These are phyloP conservation scores for Turritopsis rubra DNA, from an alignment of 30 jellyfish, hydroid and myxozoan genomes.

Conservation along the genomic window DNA sequence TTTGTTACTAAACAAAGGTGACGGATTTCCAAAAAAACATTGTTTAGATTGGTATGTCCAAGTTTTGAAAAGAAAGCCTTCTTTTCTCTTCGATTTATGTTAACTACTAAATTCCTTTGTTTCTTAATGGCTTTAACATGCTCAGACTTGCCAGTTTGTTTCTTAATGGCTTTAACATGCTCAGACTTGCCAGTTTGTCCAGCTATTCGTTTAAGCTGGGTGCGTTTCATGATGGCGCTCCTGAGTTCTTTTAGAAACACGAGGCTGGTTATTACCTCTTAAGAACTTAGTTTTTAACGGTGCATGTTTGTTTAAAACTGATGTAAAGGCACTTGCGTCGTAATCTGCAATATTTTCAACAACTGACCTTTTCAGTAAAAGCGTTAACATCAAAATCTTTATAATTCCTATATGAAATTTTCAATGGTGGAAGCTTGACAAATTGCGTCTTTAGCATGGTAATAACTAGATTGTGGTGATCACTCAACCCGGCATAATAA, in stretches of 20 bases:
- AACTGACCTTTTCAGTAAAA: too few species aligned
- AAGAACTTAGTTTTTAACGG: too few species aligned
- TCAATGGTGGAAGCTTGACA: too few species aligned
- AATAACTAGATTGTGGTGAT: neutral
- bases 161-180: neutral
- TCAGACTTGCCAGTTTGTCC: neutral
- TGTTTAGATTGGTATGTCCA: too few species aligned
- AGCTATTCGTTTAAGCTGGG: slow-evolving; percentile 1
- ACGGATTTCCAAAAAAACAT: too few species aligned
- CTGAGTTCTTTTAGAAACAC: slow-evolving; percentile 14
- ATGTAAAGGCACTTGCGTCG: too few species aligned
- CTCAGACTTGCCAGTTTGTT: neutral
- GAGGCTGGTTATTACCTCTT: too few species aligned
- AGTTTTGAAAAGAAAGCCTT: slow-evolving; percentile 3
- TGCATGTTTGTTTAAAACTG: too few species aligned
- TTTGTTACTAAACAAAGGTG: too few species aligned
- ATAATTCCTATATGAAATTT: too few species aligned
- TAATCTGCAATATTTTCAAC: too few species aligned
- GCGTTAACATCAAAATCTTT: too few species aligned
- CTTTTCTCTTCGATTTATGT: slow-evolving; percentile 5
- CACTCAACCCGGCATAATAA: slow-evolving; percentile 3
- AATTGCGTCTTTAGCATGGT: neutral
- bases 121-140: neutral
- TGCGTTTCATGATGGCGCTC: slow-evolving; percentile 1
- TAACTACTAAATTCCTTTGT: slow-evolving; percentile 7